Evolutionary conservation across 2,888 invertebrate species (phyloP).

Genomic region (Diarsia dahlii): DNA sequence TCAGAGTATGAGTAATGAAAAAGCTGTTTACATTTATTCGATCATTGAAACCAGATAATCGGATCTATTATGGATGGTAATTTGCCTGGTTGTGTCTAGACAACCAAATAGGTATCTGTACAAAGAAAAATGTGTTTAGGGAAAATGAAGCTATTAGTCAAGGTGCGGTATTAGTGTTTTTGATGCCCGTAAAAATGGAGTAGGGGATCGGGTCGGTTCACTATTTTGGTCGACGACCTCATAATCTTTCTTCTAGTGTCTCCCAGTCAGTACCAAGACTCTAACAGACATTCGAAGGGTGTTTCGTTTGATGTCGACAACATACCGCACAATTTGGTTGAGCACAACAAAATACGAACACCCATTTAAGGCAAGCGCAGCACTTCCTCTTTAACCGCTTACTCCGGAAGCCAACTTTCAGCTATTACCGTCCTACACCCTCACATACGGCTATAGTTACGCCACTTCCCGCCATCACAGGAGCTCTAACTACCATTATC

Average conservation of each 20-base stretch:
- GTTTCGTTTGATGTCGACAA: background rate
- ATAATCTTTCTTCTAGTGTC: background rate
- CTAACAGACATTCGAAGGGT: background rate
- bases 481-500: slow-evolving; percentile 29
- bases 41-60: background rate
- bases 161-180: background rate
- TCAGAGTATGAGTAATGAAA: too few species aligned
- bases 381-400: background rate
- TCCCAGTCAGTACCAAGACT: background rate
- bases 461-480: slow-evolving; percentile 17
- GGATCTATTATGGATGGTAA: too few species aligned
- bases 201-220: background rate
- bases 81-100: too few species aligned
- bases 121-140: background rate
- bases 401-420: slow-evolving; percentile 16
- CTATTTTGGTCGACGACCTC: background rate
- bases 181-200: background rate
- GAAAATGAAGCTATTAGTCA: background rate
- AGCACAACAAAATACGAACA: background rate
- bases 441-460: slow-evolving; percentile 8
- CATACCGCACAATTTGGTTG: background rate
- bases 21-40: background rate
- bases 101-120: too few species aligned
- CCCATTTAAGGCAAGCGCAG: background rate
- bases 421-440: background rate